Base-by-base conservation (phyloP, 2,888 invertebrate species). In the Elysia crispata region DNA sequence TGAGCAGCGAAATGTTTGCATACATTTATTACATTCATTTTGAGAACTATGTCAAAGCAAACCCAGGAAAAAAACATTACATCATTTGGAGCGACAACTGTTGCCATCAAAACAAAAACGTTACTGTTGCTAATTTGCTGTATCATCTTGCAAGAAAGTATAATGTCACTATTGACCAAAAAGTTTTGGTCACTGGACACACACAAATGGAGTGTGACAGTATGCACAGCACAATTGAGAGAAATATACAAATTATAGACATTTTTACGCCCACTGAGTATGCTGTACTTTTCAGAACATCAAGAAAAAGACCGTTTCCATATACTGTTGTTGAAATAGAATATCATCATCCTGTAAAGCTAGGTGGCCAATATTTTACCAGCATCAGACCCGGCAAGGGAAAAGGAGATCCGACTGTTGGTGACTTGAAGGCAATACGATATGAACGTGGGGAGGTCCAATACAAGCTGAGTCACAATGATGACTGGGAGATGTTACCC, bases 121-220 rank as follows among this genome's bases (percentile, higher is more conserved):
- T 60, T 33, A 11, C 50, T 64, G 25, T 79, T 28, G 50, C 74
- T 8, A 79, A 64, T 15, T 33, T 57, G 64, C 49, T 77, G 20
- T 62, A 49, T 28, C 41, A 62, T 78, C 31, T 79, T 25, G 80
- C 76, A 8, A 49, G 18, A 18, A 77, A 31, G 50, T 31, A 67
- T n/a, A 57, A 79, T 25, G 50, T 79, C n/a, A 80, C 76, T 25
- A 41, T 78, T 50, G 69, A 50, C 23, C 76, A 80, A 66, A 80
- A 80, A 54, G 64, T 49, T 49, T 67, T 80, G 31, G 62, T 8
- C 23, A 66, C 30, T 67, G 80, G 80, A 20, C 77, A 80, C 50
- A 80, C 76, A 23, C 80, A 80, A 30, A 79, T 80, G 80, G 80
- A 78, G 76, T 66, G 66, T 49, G 80, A 80, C 50, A 30, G 66